Evolutionary conservation across 2,888 invertebrate genomes (phyloP), one percentile per base, ranked within the genome.

Genomic region (Hedya salicella): DNA sequence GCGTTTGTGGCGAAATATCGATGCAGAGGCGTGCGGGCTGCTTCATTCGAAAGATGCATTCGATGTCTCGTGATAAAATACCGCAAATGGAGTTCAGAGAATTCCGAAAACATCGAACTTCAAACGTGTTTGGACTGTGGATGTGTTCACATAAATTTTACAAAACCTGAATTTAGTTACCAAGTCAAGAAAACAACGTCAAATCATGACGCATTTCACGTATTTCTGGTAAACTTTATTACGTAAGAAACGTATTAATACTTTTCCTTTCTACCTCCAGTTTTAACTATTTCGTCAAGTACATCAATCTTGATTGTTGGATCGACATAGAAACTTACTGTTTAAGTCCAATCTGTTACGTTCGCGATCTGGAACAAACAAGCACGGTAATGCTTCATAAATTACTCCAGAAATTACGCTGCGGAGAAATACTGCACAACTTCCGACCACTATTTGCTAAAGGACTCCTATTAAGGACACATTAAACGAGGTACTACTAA

Each of bases 311-410:
- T 11, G 14, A 16, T 40, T 1, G 36, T 49, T 60, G 42, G 56
- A 16, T 36, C 60, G 67, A 64, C 50, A 67, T 16, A 61, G 36
- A 64, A 67, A 75, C 78, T 78, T 72, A 79, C 77, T 73, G 62
- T 72, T 52, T 70, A 70, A 44, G 70, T 76, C 75, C 71, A 71
- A 72, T 68, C 64, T 61, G 73, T 63, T 67, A 67, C 57, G 62
- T 63, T 60, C 70, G 53, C 65, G 72, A 77, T 68, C 78, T 78
- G 71, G 60, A 78, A 78, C 76, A 75, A 76, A 74, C 65, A 69
- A 68, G 40, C 4, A 30, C 48, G 48, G 30, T 63, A 63, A 63
- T 49, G n/a, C 9, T 14, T 39, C 46, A 49, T 56, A 56, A 48
- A 54, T 56, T 14, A 62, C 36, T 53, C n/a, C 21, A 50, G 48